A percentile compares a stretch with the other conserved stretches of the same genome.
phyloP scores from a whole-genome alignment of 1,140 invertebrate species.

The Neodiprion virginianus region DNA sequence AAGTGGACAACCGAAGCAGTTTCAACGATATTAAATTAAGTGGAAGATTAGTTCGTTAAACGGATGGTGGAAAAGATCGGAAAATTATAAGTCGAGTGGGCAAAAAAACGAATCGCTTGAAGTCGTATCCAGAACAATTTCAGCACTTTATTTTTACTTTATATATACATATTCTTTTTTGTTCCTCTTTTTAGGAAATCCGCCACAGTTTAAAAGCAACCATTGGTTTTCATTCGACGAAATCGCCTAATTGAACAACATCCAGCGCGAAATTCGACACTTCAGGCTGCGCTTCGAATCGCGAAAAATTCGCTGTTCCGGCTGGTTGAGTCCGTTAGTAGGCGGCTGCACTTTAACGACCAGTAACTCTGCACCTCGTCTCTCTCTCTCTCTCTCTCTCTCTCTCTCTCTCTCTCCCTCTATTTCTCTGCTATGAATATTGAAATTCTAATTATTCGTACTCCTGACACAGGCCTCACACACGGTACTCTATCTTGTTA shows the following conservation, averaged over 20 bases:
- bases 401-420: not conserved
- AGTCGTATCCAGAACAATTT: too few species aligned
- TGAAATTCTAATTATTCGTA: conserved; percentile 57
- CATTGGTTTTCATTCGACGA: not conserved
- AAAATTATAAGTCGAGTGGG: too few species aligned
- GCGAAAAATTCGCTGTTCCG: not conserved
- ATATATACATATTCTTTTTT: not conserved
- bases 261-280: too few species aligned
- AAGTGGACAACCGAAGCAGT: too few species aligned
- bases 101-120: too few species aligned
- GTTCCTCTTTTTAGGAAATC: not conserved
- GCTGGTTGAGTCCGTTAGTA: not conserved
- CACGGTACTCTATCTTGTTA: conserved; percentile 24
- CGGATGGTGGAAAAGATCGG: too few species aligned
- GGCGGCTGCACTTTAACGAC: not conserved
- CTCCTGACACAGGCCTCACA: conserved; percentile 31
- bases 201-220: not conserved
- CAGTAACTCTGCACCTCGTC: not conserved
- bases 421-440: conserved; percentile 40
- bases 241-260: not conserved
- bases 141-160: too few species aligned
- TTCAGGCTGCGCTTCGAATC: not conserved
- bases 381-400: conserved; percentile 13
- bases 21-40: too few species aligned
- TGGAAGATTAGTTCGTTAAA: too few species aligned